Conservation (phyloP, 2,797 vertebrate genomes). For the Emys orbicularis region DNA sequence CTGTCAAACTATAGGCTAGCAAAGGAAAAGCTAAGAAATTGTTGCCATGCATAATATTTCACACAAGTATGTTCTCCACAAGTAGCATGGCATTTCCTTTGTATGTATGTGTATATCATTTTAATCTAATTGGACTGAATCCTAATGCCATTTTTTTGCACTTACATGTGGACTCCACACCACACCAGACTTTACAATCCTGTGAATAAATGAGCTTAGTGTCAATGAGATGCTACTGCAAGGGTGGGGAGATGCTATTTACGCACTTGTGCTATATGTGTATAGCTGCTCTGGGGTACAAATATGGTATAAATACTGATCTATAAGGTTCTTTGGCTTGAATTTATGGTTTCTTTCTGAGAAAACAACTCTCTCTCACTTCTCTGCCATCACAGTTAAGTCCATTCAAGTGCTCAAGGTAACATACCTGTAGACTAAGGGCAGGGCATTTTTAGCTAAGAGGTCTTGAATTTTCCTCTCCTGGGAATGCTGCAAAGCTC, state of each 20-base stretch:
- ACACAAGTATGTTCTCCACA: not conserved
- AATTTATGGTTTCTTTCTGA: no score
- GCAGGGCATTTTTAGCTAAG: not conserved
- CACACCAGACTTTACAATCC: not conserved
- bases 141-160: rapidly evolving
- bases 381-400: not conserved
- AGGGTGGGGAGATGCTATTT: not conserved
- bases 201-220: not conserved
- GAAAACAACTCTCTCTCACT: not conserved
- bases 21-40: not conserved
- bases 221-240: not conserved
- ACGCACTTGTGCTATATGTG: not conserved
- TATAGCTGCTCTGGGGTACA: not conserved
- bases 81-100: not conserved
- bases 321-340: not conserved
- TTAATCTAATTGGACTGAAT: not conserved
- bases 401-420: not conserved
- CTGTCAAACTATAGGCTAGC: not conserved
- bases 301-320: not conserved
- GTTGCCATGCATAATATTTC: not conserved
- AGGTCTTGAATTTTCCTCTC: not conserved
- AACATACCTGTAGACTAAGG: not conserved
- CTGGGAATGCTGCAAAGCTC: not conserved
- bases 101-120: not conserved
- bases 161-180: not conserved